Evolutionary conservation across 2,888 invertebrate species (phyloP), one percentile per base, ranked within the genome.

Genomic region (Pachycephus smyrnensis): DNA sequence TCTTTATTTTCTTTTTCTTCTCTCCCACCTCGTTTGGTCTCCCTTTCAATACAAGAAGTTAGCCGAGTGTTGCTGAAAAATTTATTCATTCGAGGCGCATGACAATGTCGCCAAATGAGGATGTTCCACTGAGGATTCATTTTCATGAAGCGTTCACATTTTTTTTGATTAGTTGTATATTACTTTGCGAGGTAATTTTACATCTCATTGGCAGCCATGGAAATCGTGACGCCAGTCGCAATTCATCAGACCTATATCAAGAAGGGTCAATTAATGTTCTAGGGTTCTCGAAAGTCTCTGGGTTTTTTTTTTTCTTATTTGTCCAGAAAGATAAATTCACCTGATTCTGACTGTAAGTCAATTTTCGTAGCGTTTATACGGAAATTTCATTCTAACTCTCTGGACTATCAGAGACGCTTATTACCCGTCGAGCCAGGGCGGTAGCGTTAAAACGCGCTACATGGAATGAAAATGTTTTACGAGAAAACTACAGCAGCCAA

Each of bases 401-500:
- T 55, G 15, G 23, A 23, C 23, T 6, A 9, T 55, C 23, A 2
- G 23, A 23, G 9, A 9, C 55, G 55, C 55, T 55, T 9, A 23
- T 55, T 55, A 15, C 23, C 9, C 23, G 55, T 9, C 23, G 55
- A 9, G 55, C 9, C 55, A 55, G 55, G 9, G 2, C 23, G 23
- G 55, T 2, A 9, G 23, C 55, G 55, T 55, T 74, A 78, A 78
- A 80, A 78, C 73, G 73, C 75, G 77, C 71, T 73, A 33, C 68
- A 32, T 32, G 77, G 68, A 33, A 68, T 77, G 71, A 78, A 78
- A 69, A 68, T 35, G 73, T 55, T 80, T 78, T 78, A 78, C 78
- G 80, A 78, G 76, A 73, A 55, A 73, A 73, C 79, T 76, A 75
- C 35, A 55, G 69, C 35, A 68, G 36, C 31, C 3, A 32, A 37